Conservation (phyloP, 2,797 vertebrate species). For the Hyperoplus immaculatus region DNA sequence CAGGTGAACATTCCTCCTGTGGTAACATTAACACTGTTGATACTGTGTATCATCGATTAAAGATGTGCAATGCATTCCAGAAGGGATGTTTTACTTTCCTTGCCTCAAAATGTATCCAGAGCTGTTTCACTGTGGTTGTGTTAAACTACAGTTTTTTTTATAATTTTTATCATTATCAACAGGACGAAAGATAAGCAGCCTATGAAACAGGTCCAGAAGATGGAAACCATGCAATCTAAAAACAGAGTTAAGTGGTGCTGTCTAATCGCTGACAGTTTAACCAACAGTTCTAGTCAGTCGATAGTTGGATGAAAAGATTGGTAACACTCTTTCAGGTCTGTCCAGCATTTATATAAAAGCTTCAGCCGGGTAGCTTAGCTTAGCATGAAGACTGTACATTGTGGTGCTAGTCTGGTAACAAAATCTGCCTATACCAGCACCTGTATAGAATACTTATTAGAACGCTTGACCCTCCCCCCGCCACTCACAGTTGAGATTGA, state of each 20-base stretch:
- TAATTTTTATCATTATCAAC: too few relatives aligned
- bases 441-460: background rate
- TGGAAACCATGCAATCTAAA: background rate
- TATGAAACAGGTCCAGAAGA: background rate
- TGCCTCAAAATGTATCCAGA: background rate
- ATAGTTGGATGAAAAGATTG: background rate
- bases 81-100: constrained; percentile 8
- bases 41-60: constrained; percentile 33
- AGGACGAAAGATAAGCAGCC: background rate
- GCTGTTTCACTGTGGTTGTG: background rate
- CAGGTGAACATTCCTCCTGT: constrained; percentile 53
- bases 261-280: background rate
- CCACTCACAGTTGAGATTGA: constrained; percentile 91
- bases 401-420: background rate
- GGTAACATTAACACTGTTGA: constrained; percentile 34
- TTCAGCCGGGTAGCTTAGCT: background rate
- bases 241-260: too few relatives aligned
- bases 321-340: background rate
- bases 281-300: background rate
- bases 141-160: background rate
- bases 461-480: background rate
- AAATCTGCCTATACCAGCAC: background rate
- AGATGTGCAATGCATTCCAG: constrained; percentile 46
- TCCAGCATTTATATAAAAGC: background rate
- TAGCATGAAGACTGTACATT: background rate